Evolutionary conservation across 2,888 invertebrate species (phyloP).

Genomic region (Melinaea marsaeus): DNA sequence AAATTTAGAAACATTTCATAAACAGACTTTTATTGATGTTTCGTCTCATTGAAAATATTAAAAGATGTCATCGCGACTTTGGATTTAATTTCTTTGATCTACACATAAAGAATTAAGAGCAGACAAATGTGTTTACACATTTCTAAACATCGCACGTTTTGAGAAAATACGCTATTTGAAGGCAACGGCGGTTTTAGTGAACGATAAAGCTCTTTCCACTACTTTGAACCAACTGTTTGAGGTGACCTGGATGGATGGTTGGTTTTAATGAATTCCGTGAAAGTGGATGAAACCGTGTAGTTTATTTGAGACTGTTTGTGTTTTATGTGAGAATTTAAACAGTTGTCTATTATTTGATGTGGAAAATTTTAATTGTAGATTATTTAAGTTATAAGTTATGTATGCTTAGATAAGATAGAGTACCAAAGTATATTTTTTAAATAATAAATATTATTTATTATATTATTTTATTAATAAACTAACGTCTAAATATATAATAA

Average conservation of each 20-base stretch:
- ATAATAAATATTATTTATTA: no score
- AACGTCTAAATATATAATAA: no score
- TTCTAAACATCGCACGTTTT: constrained; percentile 6
- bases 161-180: constrained; percentile 4
- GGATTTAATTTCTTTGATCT: background rate
- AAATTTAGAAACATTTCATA: no score
- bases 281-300: background rate
- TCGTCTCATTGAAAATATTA: no score
- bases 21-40: no score
- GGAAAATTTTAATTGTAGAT: no score
- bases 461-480: no score
- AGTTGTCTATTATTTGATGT: background rate
- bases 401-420: no score
- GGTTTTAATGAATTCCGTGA: constrained; percentile 2
- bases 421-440: no score
- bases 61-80: no score
- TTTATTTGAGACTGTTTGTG: no score
- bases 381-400: no score
- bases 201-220: constrained; percentile 1
- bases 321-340: background rate
- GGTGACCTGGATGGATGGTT: background rate
- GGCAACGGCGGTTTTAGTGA: background rate
- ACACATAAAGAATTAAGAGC: background rate
- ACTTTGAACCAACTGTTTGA: constrained; percentile 4
- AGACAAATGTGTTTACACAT: constrained; percentile 1